Evolutionary conservation across 92 coral and sea anemone genomes (phyloP).

Genomic region (Blastomussa wellsi): DNA sequence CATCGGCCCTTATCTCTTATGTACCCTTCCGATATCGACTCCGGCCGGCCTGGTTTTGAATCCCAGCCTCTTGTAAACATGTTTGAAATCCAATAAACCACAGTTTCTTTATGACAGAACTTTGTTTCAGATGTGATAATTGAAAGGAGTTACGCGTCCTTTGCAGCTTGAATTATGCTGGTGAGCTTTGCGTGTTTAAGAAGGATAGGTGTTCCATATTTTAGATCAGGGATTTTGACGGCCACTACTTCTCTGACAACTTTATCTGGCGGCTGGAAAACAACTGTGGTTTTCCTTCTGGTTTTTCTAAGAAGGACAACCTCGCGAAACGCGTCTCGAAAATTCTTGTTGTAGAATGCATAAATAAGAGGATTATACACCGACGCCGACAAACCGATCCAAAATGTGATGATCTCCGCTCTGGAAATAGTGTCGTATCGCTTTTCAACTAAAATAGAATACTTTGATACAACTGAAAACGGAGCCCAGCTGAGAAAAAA

Average conservation of each 20-base stretch:
- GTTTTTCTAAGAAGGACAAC: conserved; percentile 51
- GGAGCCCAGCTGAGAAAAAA: conserved; percentile 80
- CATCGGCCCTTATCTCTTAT: neutral
- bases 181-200: conserved; percentile 6
- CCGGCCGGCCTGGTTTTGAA: too few species aligned
- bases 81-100: neutral
- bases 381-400: conserved; percentile 78
- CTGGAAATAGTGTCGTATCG: conserved; percentile 36
- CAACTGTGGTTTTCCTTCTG: neutral
- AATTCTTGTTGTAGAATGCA: conserved; percentile 78
- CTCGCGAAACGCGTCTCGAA: conserved; percentile 67
- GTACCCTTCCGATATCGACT: neutral
- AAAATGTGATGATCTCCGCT: conserved; percentile 70
- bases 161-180: neutral
- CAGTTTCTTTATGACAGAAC: neutral
- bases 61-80: neutral
- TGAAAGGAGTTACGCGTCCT: neutral
- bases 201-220: conserved; percentile 22
- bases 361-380: conserved; percentile 80
- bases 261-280: neutral
- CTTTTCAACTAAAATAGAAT: conserved; percentile 37
- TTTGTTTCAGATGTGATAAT: neutral
- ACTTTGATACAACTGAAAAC: conserved; percentile 66
- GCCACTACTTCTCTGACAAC: neutral
- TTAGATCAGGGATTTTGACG: neutral